Evolutionary conservation across 2,888 invertebrate species (phyloP).

Genomic region (Polydrusus tereticollis): DNA sequence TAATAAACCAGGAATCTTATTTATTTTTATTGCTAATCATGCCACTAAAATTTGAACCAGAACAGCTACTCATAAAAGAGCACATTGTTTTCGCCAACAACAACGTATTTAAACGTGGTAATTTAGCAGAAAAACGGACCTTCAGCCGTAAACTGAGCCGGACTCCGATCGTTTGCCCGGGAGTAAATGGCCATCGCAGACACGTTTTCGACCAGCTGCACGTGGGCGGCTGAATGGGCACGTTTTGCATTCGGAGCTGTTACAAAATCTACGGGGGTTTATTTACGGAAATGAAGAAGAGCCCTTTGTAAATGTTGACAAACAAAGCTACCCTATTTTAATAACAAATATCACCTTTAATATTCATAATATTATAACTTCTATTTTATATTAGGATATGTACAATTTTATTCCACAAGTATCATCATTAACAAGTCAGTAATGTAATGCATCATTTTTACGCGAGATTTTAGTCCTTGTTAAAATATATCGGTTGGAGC

Average conservation of each 20-base stretch:
- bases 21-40: constrained; percentile 28
- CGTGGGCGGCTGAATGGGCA: constrained; percentile 30
- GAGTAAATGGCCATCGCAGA: constrained; percentile 29
- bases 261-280: constrained; percentile 10
- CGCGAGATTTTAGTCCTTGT: too few species aligned
- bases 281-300: constrained; percentile 10
- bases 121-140: constrained; percentile 40
- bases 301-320: constrained; percentile 5
- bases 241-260: constrained; percentile 3
- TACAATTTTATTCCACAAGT: too few species aligned
- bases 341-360: neutral
- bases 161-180: constrained; percentile 16
- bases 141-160: constrained; percentile 38
- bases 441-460: too few species aligned
- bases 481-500: too few species aligned
- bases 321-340: constrained; percentile 4
- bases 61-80: constrained; percentile 31
- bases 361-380: neutral
- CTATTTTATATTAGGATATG: too few species aligned
- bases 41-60: constrained; percentile 40
- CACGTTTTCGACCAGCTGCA: constrained; percentile 30
- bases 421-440: too few species aligned
- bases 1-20: constrained; percentile 23
- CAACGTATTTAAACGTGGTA: constrained; percentile 39
- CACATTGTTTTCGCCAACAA: constrained; percentile 41